These are phyloP conservation scores for Sipha flava DNA, from an alignment of 1,140 invertebrate genomes.

Conservation along the genomic window DNA sequence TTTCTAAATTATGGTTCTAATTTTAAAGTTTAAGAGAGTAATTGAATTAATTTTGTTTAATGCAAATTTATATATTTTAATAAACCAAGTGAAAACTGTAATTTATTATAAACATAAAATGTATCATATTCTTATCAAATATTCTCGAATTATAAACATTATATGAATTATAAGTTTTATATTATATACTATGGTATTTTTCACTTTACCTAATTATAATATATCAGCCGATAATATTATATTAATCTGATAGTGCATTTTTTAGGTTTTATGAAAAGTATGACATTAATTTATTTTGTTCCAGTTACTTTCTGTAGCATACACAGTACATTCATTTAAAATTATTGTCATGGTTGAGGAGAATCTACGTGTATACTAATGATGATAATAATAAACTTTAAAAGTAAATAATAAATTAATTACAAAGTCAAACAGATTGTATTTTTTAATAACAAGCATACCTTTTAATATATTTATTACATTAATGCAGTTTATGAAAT, in stretches of 20 bases:
- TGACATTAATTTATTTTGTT: neutral
- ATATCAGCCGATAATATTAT: neutral
- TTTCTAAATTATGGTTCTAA: neutral
- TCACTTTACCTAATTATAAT: no score
- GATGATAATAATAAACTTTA: neutral
- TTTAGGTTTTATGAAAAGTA: neutral
- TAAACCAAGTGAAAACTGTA: no score
- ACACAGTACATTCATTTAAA: neutral
- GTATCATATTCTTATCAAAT: no score
- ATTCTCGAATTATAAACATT: no score
- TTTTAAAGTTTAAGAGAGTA: no score
- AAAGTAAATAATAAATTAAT: neutral
- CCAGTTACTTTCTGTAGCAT: slow-evolving; percentile 2
- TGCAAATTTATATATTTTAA: no score
- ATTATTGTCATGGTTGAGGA: neutral
- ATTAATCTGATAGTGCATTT: neutral
- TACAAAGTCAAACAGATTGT: neutral
- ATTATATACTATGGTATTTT: no score
- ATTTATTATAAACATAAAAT: no score
- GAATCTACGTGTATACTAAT: no score
- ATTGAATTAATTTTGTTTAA: no score
- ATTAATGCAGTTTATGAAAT: neutral
- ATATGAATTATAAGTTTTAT: no score
- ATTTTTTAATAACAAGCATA: neutral
- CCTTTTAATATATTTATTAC: no score